Conservation (phyloP, 1,140 invertebrate species). For the Dysdera silvatica region DNA sequence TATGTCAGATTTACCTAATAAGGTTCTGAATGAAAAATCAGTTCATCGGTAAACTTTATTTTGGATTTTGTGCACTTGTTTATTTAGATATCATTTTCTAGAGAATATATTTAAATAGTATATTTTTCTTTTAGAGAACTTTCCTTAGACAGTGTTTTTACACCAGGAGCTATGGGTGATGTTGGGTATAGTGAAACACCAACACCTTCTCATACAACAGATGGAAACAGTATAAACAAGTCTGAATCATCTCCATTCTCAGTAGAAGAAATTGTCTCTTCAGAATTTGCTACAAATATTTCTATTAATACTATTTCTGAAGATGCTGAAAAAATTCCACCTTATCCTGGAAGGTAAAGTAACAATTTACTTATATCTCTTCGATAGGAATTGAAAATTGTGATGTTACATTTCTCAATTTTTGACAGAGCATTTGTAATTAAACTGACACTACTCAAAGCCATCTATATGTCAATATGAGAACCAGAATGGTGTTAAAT, state of each 20-base stretch:
- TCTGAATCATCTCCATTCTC: conserved; percentile 1
- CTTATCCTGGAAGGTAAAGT: no score
- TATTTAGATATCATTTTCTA: no score
- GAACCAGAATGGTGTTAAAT: no score
- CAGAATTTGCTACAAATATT: conserved; percentile 4
- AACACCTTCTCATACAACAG: conserved; percentile 19
- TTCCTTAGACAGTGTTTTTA: conserved; percentile 30
- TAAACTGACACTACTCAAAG: no score
- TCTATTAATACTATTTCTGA: conserved; percentile 6
- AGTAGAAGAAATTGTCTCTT: conserved; percentile 5
- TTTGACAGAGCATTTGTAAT: no score
- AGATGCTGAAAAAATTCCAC: background rate
- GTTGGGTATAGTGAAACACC: conserved; percentile 21
- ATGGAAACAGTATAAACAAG: conserved; percentile 1
- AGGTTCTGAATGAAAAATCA: conserved; percentile 17
- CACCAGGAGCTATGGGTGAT: conserved; percentile 15
- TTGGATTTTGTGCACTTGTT: no score
- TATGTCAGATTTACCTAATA: conserved; percentile 29
- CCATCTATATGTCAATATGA: no score
- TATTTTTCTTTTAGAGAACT: no score
- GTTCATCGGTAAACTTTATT: conserved; percentile 28
- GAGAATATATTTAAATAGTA: no score
- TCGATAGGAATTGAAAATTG: no score
- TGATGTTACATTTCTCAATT: no score
- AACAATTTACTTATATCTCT: no score